Evolutionary conservation across 2,113 vertebrate genomes (phyloP).

Genomic region (Gymnogyps californianus): DNA sequence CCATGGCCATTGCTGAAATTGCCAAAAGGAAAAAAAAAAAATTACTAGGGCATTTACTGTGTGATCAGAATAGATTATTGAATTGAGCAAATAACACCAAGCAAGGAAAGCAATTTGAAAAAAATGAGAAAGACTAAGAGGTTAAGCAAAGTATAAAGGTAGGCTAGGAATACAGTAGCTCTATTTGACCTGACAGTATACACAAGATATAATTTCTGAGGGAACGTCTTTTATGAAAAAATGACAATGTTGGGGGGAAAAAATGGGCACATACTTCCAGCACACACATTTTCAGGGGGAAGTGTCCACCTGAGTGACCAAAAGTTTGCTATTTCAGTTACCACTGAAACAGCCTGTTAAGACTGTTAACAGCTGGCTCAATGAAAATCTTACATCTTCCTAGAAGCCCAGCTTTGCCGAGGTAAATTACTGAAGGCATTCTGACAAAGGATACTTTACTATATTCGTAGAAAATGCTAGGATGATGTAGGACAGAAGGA

Average conservation of each 20-base stretch:
- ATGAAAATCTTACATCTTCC: background rate
- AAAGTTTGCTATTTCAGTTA: background rate
- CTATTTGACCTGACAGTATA: background rate
- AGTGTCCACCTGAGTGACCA: background rate
- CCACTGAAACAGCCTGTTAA: background rate
- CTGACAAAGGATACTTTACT: background rate
- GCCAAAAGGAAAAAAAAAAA: background rate
- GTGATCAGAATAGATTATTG: background rate
- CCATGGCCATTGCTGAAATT: background rate
- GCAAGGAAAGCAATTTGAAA: background rate
- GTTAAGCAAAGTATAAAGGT: background rate
- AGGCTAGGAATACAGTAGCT: background rate
- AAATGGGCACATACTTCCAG: background rate
- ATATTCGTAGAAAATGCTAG: background rate
- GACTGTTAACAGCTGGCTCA: background rate
- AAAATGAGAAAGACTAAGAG: background rate
- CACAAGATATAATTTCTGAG: background rate
- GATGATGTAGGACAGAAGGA: background rate
- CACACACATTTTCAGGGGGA: fast-evolving
- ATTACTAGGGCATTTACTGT: background rate
- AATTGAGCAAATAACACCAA: background rate
- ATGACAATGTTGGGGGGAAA: fast-evolving
- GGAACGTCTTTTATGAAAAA: background rate
- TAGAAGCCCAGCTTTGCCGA: background rate
- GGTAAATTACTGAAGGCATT: background rate